phyloP scores from a whole-genome alignment of 2,797 vertebrate genomes.

The Discoglossus pictus region DNA sequence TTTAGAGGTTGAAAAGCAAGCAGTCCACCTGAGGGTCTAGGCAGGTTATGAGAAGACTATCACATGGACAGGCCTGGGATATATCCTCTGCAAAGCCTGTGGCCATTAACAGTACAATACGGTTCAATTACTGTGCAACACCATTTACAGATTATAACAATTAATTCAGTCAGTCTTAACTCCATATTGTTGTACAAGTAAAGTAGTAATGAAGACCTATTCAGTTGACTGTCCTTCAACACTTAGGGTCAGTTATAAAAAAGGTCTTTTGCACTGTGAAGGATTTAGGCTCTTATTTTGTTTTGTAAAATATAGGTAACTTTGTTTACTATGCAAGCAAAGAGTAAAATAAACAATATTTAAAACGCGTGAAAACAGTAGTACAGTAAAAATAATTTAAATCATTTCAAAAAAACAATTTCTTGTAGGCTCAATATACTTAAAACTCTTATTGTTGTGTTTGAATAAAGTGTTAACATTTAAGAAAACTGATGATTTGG shows the following conservation, averaged over 20 bases:
- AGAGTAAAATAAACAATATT: conserved; percentile 63
- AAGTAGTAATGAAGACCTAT: conserved; percentile 67
- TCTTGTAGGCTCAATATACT: conserved; percentile 66
- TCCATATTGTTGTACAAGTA: conserved; percentile 65
- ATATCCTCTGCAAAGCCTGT: conserved; percentile 72
- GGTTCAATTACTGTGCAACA: conserved; percentile 75
- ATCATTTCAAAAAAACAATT: conserved; percentile 46
- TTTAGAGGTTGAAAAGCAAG: neutral
- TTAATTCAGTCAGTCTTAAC: conserved; percentile 74
- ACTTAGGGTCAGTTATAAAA: conserved; percentile 63
- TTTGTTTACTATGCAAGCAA: conserved; percentile 50
- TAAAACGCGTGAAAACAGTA: conserved; percentile 68
- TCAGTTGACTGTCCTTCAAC: conserved; percentile 59
- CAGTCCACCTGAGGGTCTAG: conserved; percentile 3
- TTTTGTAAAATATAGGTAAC: conserved; percentile 63
- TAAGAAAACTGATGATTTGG: conserved; percentile 60
- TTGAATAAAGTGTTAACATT: no score
- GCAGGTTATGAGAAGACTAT: neutral
- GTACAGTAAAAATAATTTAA: conserved; percentile 66
- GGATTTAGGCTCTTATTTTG: conserved; percentile 58
- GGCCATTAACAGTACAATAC: conserved; percentile 75
- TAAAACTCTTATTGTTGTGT: no score
- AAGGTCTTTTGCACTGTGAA: conserved; percentile 57
- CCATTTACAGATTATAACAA: conserved; percentile 69
- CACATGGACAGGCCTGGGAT: conserved; percentile 63